Percentiles rank a stretch among this genome's conserved stretches.
phyloP scores from a whole-genome alignment of 2,888 invertebrate genomes.

The Oligia fasciuncula region DNA sequence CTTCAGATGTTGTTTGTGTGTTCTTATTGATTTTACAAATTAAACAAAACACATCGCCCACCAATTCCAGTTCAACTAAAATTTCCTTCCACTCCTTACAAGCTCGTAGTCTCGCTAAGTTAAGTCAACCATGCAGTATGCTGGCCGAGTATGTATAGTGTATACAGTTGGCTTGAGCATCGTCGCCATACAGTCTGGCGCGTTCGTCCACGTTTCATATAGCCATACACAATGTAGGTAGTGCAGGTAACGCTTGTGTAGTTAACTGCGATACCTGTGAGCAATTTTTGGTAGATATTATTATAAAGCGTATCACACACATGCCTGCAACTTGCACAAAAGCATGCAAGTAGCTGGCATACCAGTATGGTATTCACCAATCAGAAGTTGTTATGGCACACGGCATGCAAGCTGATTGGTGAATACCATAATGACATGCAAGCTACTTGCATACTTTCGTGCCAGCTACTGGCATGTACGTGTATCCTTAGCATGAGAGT shows the following conservation, averaged over 20 bases:
- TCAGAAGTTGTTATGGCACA: too few species aligned
- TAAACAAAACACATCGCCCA: not conserved
- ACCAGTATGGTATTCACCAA: too few species aligned
- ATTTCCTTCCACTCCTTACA: not conserved
- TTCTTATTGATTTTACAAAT: not conserved
- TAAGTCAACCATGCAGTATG: conserved; percentile 32
- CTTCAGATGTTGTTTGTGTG: not conserved
- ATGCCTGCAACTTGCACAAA: too few species aligned
- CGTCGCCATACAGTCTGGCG: conserved; percentile 58
- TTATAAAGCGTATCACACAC: too few species aligned
- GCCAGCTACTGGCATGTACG: too few species aligned
- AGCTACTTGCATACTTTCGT: too few species aligned
- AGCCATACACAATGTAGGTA: not conserved
- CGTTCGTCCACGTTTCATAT: conserved; percentile 16
- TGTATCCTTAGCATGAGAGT: too few species aligned
- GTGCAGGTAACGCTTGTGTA: conserved; percentile 1
- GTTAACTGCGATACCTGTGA: not conserved
- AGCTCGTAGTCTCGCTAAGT: conserved; percentile 22
- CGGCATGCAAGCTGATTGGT: too few species aligned
- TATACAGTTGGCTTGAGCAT: conserved; percentile 41
- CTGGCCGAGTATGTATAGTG: conserved; percentile 21
- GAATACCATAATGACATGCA: too few species aligned
- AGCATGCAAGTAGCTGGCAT: too few species aligned
- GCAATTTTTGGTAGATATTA: not conserved
- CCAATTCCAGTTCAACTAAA: not conserved